phyloP scores from a whole-genome alignment of 2,888 invertebrate species.

The Chironomus tentans region DNA sequence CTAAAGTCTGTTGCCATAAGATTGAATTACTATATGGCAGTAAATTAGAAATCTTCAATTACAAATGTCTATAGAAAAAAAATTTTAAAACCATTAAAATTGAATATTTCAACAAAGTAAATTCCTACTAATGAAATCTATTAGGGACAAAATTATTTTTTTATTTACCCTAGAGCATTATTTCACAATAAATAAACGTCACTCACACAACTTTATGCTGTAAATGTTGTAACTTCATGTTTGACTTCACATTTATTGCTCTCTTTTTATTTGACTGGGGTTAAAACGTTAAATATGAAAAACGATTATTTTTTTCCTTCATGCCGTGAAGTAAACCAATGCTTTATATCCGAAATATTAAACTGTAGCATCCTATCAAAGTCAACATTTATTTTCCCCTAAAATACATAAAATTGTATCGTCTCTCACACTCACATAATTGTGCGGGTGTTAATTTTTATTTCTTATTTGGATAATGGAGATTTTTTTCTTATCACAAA shows the following conservation, averaged over 20 bases:
- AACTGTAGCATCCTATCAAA: neutral
- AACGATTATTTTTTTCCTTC: neutral
- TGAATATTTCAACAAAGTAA: neutral
- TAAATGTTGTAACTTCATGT: too few species aligned
- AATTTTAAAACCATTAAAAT: neutral
- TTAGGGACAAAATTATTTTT: too few species aligned
- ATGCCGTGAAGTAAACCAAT: neutral
- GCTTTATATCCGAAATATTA: neutral
- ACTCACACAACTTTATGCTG: neutral
- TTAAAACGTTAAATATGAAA: neutral
- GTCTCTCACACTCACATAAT: neutral
- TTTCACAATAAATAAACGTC: neutral
- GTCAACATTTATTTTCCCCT: neutral
- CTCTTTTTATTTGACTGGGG: neutral
- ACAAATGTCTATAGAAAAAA: neutral
- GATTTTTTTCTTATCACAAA: neutral
- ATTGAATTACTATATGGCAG: neutral
- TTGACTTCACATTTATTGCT: neutral
- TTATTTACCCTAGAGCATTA: neutral
- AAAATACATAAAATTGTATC: too few species aligned
- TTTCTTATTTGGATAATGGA: neutral
- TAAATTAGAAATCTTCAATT: neutral
- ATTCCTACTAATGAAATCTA: neutral
- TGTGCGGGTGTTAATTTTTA: constrained; percentile 21
- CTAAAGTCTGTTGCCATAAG: neutral